A percentile compares a stretch with the other conserved stretches of the same genome.
phyloP scores from a whole-genome alignment of 1,140 invertebrate species.

The Babylonia areolata region DNA sequence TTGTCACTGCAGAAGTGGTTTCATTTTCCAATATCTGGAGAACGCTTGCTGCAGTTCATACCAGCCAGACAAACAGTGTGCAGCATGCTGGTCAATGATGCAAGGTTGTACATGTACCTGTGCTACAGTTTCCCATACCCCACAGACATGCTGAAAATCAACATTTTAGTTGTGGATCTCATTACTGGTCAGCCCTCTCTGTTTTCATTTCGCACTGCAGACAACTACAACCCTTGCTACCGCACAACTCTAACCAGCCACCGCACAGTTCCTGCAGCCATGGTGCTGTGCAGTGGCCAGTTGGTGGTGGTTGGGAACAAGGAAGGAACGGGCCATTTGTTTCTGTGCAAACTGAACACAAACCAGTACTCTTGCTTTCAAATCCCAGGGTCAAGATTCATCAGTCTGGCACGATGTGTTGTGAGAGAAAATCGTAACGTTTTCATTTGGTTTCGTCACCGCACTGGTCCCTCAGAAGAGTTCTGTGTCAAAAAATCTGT shows the following conservation, averaged over 20 bases:
- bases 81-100: constrained; percentile 65
- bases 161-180: constrained; percentile 69
- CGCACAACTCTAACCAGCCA: constrained; percentile 71
- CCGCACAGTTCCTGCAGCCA: constrained; percentile 68
- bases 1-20: constrained; percentile 68
- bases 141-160: constrained; percentile 72
- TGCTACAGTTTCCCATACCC: constrained; percentile 73
- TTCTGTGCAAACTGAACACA: constrained; percentile 68
- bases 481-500: constrained; percentile 73
- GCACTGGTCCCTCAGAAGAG: constrained; percentile 73
- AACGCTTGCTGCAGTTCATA: constrained; percentile 65
- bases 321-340: constrained; percentile 71
- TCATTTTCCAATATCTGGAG: constrained; percentile 64
- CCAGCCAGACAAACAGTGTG: constrained; percentile 69
- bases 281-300: constrained; percentile 68
- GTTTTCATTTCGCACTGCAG: constrained; percentile 70
- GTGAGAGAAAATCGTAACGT: constrained; percentile 67
- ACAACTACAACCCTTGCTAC: constrained; percentile 70
- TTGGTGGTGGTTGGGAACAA: constrained; percentile 71
- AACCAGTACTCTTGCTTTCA: constrained; percentile 72
- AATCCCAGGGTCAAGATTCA: constrained; percentile 70
- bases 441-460: constrained; percentile 71
- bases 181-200: constrained; percentile 62
- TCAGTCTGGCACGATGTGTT: constrained; percentile 68
- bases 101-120: constrained; percentile 69